These are phyloP conservation scores for Coptodon rendalli DNA, from an alignment of 2,113 vertebrate genomes.

Conservation along the genomic window DNA sequence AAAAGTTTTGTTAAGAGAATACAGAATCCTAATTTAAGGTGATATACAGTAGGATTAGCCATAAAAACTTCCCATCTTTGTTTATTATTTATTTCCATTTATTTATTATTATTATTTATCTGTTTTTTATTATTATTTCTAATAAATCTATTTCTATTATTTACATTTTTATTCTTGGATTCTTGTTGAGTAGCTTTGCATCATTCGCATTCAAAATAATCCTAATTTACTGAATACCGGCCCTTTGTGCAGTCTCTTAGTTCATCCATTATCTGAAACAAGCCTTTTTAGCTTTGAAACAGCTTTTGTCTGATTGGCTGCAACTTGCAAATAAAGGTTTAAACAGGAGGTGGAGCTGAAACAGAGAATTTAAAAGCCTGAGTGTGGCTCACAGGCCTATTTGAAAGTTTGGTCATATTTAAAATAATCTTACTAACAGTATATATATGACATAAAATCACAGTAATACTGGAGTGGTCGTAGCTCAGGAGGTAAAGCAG, in stretches of 20 bases:
- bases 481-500: no score
- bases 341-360: no score
- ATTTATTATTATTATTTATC: neutral
- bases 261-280: neutral
- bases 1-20: neutral
- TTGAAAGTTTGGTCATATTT: no score
- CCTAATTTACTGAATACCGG: neutral
- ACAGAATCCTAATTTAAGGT: neutral
- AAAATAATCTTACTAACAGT: no score
- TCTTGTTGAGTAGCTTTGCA: neutral
- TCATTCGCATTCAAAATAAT: neutral
- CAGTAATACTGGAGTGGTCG: no score
- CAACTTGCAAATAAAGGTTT: no score
- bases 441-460: no score
- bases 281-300: neutral
- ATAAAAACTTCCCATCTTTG: fast-evolving
- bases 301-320: neutral
- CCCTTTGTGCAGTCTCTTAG: neutral
- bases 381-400: no score
- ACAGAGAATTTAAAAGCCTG: no score
- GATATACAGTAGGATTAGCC: neutral
- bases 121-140: neutral
- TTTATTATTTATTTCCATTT: neutral
- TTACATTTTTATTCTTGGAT: neutral
- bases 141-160: neutral